These are phyloP conservation scores for Saccopteryx bilineata DNA, from an alignment of 2,113 vertebrate genomes.

Conservation along the genomic window DNA sequence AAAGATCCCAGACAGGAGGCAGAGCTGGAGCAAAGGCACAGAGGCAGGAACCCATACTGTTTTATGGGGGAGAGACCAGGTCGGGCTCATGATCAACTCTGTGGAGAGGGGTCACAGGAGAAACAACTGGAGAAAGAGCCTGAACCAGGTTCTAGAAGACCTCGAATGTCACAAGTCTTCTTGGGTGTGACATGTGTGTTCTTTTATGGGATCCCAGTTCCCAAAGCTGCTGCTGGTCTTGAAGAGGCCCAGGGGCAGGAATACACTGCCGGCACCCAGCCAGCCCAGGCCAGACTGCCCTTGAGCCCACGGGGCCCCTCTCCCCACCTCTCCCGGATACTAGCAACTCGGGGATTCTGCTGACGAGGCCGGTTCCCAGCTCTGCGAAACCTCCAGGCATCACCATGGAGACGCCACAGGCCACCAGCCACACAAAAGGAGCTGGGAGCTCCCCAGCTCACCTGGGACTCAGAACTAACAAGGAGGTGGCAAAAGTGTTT, in stretches of 20 bases:
- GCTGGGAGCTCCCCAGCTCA: constrained; percentile 52
- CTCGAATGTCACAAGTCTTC: background rate
- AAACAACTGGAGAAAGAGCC: background rate
- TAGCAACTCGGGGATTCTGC: background rate
- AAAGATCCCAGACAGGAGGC: background rate
- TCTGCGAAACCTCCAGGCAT: constrained; percentile 50
- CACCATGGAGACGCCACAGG: constrained; percentile 85
- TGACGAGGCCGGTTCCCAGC: constrained; percentile 35
- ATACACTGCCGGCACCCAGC: accelerated
- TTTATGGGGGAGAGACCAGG: background rate
- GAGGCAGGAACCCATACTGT: background rate
- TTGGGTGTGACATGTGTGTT: background rate
- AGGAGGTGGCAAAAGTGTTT: constrained; percentile 65
- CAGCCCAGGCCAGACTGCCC: background rate
- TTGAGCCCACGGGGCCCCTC: accelerated
- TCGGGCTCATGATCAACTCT: background rate
- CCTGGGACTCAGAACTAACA: constrained; percentile 72
- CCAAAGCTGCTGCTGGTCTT: background rate
- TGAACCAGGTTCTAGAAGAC: background rate
- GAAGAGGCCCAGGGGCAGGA: background rate
- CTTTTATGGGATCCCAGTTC: background rate
- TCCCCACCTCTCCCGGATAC: accelerated
- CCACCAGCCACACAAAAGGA: constrained; percentile 73
- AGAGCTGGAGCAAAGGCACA: background rate
- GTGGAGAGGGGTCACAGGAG: background rate